A percentile compares a stretch with the other conserved stretches of the same genome.
Evolutionary conservation across 2,113 vertebrate species (phyloP).

Genomic region (Crotalus helleri): DNA sequence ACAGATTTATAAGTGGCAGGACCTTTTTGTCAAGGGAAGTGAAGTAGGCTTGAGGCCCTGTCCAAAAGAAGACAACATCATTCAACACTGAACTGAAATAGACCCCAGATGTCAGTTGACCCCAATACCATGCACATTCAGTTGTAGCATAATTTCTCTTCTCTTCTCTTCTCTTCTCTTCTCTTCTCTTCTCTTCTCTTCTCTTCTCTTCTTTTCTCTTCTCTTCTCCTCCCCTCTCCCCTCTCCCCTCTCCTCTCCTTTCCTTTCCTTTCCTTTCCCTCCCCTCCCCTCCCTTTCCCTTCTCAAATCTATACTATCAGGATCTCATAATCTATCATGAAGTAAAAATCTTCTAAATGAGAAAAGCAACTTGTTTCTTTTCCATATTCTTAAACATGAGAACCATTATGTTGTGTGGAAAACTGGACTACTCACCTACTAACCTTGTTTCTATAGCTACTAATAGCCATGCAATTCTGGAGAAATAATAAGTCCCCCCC

Average conservation of each 20-base stretch:
- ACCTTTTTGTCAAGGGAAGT: slow-evolving; percentile 64
- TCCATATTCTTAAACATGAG: slow-evolving; percentile 15
- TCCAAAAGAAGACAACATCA: slow-evolving; percentile 56
- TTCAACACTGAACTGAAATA: slow-evolving; percentile 58
- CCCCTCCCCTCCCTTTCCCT: no score
- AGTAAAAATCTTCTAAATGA: neutral
- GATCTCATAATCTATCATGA: neutral
- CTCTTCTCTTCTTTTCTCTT: no score
- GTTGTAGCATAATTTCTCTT: neutral
- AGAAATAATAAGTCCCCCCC: slow-evolving; percentile 54
- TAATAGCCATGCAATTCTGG: slow-evolving; percentile 64
- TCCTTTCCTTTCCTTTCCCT: no score
- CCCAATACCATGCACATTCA: neutral
- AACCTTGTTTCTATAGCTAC: slow-evolving; percentile 72
- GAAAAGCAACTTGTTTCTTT: neutral
- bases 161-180: neutral
- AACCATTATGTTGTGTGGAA: neutral
- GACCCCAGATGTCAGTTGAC: neutral
- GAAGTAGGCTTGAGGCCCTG: slow-evolving; percentile 45
- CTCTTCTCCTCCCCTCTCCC: no score
- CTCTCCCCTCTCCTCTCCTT: rapidly evolving
- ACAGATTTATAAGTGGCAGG: slow-evolving; percentile 60
- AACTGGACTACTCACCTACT: slow-evolving; percentile 40
- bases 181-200: neutral
- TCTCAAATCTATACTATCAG: neutral